Percentiles rank a stretch among this genome's conserved stretches.
These are phyloP conservation scores for Eunapius fragilis DNA, from an alignment of 37 sponge, comb jelly and placozoan species.

Conservation along the genomic window DNA sequence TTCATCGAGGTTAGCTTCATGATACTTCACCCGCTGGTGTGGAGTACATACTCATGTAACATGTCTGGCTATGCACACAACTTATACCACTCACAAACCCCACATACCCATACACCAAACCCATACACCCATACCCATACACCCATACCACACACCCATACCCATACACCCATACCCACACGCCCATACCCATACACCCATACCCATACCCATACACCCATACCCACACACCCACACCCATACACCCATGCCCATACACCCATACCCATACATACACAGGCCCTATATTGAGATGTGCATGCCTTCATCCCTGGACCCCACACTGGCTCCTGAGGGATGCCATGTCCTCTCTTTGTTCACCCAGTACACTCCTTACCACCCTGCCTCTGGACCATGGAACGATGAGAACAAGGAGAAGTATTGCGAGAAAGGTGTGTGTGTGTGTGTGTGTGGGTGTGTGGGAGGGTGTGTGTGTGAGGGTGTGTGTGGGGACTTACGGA, in stretches of 20 bases:
- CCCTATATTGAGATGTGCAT: conserved; percentile 96
- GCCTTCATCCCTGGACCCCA: conserved; percentile 92
- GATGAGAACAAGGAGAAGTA: conserved; percentile 77
- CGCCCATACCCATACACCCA: neutral
- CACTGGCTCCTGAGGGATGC: conserved; percentile 88
- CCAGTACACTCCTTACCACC: conserved; percentile 93
- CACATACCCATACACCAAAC: neutral
- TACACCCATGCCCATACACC: too few species aligned
- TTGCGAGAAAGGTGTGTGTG: conserved; percentile 69
- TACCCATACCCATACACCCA: neutral
- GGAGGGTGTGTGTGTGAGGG: neutral
- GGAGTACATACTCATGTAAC: too few species aligned
- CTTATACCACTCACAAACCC: too few species aligned
- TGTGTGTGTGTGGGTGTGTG: too few species aligned
- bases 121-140: conserved; percentile 5
- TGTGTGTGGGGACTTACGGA: too few species aligned
- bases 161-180: neutral
- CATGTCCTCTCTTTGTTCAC: conserved; percentile 94
- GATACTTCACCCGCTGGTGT: neutral
- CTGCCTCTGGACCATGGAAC: conserved; percentile 77
- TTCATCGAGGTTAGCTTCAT: conserved; percentile 53
- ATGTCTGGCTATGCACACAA: too few species aligned
- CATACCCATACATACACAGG: too few species aligned
- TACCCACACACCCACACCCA: neutral
- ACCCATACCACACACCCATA: conserved; percentile 6